Conservation (phyloP, 1,140 invertebrate species). For the Drosophila obscura region DNA sequence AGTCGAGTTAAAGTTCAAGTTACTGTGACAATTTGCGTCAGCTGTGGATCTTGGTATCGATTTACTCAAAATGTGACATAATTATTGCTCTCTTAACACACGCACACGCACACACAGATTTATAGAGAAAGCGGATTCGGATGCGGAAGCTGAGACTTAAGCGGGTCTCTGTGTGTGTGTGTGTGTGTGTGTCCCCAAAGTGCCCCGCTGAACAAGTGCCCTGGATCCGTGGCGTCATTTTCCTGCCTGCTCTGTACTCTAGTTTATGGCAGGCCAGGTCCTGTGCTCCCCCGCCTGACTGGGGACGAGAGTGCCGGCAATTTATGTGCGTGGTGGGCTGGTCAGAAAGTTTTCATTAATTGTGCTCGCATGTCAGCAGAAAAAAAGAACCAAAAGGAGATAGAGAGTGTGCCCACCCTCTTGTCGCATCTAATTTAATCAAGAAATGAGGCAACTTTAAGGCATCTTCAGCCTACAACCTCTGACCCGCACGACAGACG, state of each 20-base stretch:
- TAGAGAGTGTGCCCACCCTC: slow-evolving; percentile 12
- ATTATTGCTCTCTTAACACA: slow-evolving; percentile 69
- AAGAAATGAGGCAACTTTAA: slow-evolving; percentile 71
- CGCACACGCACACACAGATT: slow-evolving; percentile 21
- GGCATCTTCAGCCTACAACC: slow-evolving; percentile 62
- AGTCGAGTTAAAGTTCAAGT: slow-evolving; percentile 81
- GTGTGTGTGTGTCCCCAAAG: slow-evolving; percentile 40
- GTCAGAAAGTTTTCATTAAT: slow-evolving; percentile 64
- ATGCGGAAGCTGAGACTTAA: slow-evolving; percentile 35
- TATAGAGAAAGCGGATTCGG: neutral
- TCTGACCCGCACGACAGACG: slow-evolving; percentile 67
- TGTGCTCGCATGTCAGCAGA: slow-evolving; percentile 60
- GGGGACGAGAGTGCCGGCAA: slow-evolving; percentile 39
- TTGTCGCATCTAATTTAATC: slow-evolving; percentile 71
- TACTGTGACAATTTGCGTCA: slow-evolving; percentile 65
- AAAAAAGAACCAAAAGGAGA: slow-evolving; percentile 8
- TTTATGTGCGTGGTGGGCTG: slow-evolving; percentile 51
- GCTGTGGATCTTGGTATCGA: slow-evolving; percentile 54
- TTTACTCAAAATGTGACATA: slow-evolving; percentile 74
- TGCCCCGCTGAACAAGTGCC: slow-evolving; percentile 61
- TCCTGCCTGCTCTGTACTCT: slow-evolving; percentile 15
- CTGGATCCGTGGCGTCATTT: slow-evolving; percentile 25
- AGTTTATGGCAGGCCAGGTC: slow-evolving; percentile 66
- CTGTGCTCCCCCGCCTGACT: slow-evolving; percentile 42
- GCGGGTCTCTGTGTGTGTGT: slow-evolving; percentile 5